phyloP scores from a whole-genome alignment of 2,797 vertebrate genomes.

The Rhinophrynus dorsalis region DNA sequence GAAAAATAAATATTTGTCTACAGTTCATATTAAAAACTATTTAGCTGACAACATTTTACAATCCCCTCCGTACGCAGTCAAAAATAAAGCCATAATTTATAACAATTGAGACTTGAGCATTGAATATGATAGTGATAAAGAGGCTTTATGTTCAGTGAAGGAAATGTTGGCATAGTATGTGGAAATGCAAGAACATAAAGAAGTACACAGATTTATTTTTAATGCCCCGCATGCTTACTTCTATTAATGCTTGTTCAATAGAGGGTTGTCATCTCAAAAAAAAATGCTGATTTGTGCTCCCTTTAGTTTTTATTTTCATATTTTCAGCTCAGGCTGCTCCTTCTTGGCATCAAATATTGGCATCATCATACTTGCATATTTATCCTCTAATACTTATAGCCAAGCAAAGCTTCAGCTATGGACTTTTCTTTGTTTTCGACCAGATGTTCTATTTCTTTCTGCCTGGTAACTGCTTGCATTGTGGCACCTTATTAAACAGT shows the following conservation, averaged over 20 bases:
- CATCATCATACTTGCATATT: conserved; percentile 6
- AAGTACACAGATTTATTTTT: conserved; percentile 46
- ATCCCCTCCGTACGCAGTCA: neutral
- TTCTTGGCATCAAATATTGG: conserved; percentile 40
- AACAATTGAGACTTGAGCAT: neutral
- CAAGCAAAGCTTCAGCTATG: conserved; percentile 54
- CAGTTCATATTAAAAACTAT: no score
- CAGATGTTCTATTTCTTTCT: conserved; percentile 74
- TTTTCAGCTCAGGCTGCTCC: conserved; percentile 16
- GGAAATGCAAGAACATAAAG: conserved; percentile 55
- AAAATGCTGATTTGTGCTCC: conserved; percentile 4
- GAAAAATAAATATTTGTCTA: neutral
- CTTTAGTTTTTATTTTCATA: conserved; percentile 38
- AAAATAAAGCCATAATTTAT: neutral
- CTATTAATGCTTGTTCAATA: neutral
- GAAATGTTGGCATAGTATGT: conserved; percentile 55
- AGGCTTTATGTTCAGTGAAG: conserved; percentile 62
- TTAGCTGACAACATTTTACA: neutral
- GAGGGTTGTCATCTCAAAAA: neutral
- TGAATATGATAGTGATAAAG: conserved; percentile 50
- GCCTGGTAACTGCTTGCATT: conserved; percentile 64
- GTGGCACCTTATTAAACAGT: conserved; percentile 65
- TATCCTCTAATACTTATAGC: conserved; percentile 50
- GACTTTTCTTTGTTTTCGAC: conserved; percentile 65
- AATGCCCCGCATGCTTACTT: neutral